Conservation (phyloP, 2,113 vertebrate genomes). For the Brevimyrus niger region DNA sequence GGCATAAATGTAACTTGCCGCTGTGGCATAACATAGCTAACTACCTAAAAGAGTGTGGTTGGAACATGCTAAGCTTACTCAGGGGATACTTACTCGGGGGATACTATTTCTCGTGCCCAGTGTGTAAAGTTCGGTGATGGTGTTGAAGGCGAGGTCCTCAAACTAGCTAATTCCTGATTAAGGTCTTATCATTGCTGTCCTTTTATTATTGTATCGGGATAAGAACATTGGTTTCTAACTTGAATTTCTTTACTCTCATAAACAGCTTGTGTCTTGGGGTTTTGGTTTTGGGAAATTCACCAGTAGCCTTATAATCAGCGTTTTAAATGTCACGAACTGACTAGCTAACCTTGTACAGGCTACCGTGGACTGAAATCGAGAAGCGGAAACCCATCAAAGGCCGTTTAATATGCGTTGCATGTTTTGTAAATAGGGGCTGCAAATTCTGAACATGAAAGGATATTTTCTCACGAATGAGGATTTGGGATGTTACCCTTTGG, state of each 20-base stretch:
- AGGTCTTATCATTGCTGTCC: background rate
- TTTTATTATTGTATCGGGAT: background rate
- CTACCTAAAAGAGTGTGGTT: background rate
- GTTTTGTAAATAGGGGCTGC: background rate
- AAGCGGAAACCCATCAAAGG: background rate
- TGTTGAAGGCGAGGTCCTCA: background rate
- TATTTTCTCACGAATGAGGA: background rate
- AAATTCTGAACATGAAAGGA: background rate
- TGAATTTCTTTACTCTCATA: background rate
- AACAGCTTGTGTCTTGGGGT: background rate
- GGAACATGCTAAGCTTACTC: background rate
- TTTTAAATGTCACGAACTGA: background rate
- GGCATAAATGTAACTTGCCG: background rate
- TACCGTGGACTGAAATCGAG: background rate
- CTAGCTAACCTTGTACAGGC: background rate
- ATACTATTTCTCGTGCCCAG: background rate
- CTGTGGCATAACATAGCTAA: background rate
- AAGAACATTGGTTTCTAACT: background rate
- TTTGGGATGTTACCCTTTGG: background rate
- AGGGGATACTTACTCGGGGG: background rate
- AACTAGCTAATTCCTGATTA: background rate
- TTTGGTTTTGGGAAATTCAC: background rate
- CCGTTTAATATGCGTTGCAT: background rate
- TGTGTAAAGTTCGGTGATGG: background rate
- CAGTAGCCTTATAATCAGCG: background rate